These are phyloP conservation scores for Hydroisotoma schaefferi DNA, from an alignment of 2,888 invertebrate species.

Conservation along the genomic window DNA sequence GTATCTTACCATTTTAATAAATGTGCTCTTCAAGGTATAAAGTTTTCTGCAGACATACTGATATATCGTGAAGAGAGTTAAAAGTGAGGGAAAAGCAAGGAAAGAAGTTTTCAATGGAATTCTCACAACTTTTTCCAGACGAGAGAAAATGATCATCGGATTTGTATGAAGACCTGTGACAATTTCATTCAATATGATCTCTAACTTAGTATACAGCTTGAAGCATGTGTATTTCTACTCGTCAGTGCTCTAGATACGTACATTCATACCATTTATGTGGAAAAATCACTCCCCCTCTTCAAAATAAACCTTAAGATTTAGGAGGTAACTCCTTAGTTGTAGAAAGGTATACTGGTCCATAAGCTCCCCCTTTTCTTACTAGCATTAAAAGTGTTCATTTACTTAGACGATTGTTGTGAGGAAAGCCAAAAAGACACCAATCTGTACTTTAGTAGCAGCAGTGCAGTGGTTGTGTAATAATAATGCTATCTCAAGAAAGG, in stretches of 20 bases:
- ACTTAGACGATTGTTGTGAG: background rate
- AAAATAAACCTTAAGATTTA: too few species aligned
- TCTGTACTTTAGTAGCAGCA: background rate
- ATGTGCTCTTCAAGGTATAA: too few species aligned
- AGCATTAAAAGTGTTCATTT: constrained; percentile 1
- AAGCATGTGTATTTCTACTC: background rate
- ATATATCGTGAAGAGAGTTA: too few species aligned
- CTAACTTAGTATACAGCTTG: background rate
- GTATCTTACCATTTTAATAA: background rate
- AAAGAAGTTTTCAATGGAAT: background rate
- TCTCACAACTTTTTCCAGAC: background rate
- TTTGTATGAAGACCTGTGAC: background rate
- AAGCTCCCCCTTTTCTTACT: background rate
- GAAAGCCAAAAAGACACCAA: background rate
- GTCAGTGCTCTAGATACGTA: too few species aligned
- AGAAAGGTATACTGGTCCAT: too few species aligned
- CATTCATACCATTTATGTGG: constrained; percentile 1
- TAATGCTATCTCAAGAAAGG: background rate
- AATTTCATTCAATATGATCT: constrained; percentile 15
- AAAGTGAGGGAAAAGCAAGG: too few species aligned
- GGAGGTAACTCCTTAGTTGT: too few species aligned
- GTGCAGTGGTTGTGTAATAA: background rate
- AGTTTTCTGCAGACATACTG: too few species aligned
- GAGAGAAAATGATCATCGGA: background rate
- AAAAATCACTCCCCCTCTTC: constrained; percentile 3